A percentile compares a stretch with the other conserved stretches of the same genome.
Conservation (phyloP, 92 coral and sea anemone species). For the Epizoanthus illoricatus region DNA sequence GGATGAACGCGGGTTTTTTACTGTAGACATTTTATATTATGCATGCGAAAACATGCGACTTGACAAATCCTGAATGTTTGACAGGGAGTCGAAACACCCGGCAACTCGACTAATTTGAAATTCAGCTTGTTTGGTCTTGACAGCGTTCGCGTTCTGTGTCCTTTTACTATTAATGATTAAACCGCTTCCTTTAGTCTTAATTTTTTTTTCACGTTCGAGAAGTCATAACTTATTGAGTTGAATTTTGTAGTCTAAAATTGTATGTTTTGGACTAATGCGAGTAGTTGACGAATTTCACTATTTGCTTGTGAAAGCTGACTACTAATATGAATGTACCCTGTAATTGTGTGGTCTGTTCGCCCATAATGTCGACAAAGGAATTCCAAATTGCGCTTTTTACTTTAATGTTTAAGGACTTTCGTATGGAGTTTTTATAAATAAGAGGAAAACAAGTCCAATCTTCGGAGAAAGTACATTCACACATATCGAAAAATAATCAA, state of each 20-base stretch:
- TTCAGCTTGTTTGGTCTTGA: neutral
- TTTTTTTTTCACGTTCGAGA: neutral
- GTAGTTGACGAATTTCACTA: neutral
- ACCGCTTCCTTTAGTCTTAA: neutral
- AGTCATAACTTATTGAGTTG: neutral
- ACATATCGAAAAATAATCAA: neutral
- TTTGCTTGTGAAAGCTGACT: slow-evolving; percentile 29
- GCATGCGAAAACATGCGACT: slow-evolving; percentile 27
- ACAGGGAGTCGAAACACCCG: slow-evolving; percentile 16
- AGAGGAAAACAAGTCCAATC: slow-evolving; percentile 12
- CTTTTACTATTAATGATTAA: neutral
- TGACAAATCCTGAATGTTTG: slow-evolving; percentile 20
- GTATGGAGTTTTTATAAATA: slow-evolving; percentile 8
- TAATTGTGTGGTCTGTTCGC: slow-evolving; percentile 28
- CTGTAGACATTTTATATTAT: slow-evolving; percentile 19
- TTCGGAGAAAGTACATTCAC: neutral
- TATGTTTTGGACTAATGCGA: neutral
- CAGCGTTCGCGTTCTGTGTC: neutral
- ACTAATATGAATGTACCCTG: slow-evolving; percentile 8
- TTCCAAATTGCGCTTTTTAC: slow-evolving; percentile 11
- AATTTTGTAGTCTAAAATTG: slow-evolving; percentile 1
- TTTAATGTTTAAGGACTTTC: slow-evolving; percentile 29
- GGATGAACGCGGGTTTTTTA: neutral
- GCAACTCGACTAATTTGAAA: slow-evolving; percentile 19
- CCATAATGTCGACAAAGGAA: slow-evolving; percentile 34